Evolutionary conservation across 2,113 vertebrate species (phyloP).

Genomic region (Garra rufa): DNA sequence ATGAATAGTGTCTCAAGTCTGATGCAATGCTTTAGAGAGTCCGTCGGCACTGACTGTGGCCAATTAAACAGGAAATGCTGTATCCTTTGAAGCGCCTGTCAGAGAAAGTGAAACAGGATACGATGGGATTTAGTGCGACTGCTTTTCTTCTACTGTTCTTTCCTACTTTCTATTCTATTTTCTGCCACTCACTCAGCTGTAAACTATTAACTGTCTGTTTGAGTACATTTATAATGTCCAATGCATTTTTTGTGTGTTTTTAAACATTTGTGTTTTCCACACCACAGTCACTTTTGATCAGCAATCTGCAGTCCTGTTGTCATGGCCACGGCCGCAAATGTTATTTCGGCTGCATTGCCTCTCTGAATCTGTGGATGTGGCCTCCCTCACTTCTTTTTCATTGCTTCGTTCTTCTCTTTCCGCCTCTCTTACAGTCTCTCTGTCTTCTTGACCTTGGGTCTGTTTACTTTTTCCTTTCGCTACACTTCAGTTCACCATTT

Average conservation of each 20-base stretch:
- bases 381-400: background rate
- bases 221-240: background rate
- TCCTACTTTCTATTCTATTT: background rate
- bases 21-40: conserved; percentile 46
- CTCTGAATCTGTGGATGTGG: background rate
- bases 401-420: background rate
- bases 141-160: background rate
- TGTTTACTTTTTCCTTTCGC: conserved; percentile 30
- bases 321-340: conserved; percentile 10
- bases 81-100: conserved; percentile 63
- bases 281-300: background rate
- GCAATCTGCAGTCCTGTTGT: background rate
- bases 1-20: background rate
- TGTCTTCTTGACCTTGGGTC: conserved; percentile 53
- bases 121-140: conserved; percentile 45
- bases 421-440: background rate
- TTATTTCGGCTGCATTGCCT: background rate
- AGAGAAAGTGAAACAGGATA: conserved; percentile 57
- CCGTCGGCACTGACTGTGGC: conserved; percentile 56
- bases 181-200: background rate
- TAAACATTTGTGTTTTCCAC: background rate
- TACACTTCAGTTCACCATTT: conserved; percentile 50
- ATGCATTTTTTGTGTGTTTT: background rate
- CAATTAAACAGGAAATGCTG: conserved; percentile 66
- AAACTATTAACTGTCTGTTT: background rate